Conservation (phyloP, 1,140 invertebrate genomes). For the Frieseomelitta varia region DNA sequence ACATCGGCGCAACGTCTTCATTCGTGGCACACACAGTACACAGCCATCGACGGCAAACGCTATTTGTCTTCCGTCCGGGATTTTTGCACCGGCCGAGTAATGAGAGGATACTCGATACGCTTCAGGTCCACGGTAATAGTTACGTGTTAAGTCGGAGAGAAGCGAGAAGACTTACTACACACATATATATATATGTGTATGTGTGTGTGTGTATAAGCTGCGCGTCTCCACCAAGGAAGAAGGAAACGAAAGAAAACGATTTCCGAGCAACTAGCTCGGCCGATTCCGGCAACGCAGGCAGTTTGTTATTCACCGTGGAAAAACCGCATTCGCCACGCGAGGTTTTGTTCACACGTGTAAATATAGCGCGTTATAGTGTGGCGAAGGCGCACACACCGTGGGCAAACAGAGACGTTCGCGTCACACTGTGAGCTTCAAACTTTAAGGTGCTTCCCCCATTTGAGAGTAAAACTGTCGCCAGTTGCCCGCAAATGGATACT, state of each 20-base stretch:
- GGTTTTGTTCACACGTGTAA: conserved; percentile 21
- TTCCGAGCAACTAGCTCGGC: background rate
- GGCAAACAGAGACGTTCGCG: background rate
- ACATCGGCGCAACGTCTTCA: conserved; percentile 73
- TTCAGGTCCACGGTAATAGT: conserved; percentile 49
- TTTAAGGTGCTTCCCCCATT: no score
- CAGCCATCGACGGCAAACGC: conserved; percentile 56
- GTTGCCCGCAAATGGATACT: no score
- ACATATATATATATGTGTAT: no score
- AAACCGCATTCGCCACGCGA: conserved; percentile 8
- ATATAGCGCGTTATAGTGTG: background rate
- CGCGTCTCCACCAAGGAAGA: background rate
- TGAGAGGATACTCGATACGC: conserved; percentile 45
- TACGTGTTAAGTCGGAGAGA: conserved; percentile 7
- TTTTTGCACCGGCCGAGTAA: conserved; percentile 37
- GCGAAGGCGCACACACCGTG: no score
- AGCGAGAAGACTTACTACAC: no score
- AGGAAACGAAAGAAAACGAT: conserved; percentile 26
- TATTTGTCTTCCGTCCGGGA: conserved; percentile 70
- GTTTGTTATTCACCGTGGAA: conserved; percentile 36
- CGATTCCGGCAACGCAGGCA: conserved; percentile 26
- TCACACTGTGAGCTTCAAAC: background rate
- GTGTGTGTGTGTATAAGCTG: no score
- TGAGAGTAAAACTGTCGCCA: no score
- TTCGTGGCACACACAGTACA: conserved; percentile 61